Evolutionary conservation across 2,888 invertebrate species (phyloP), one percentile per base, ranked within the genome.

Genomic region (Seladonia tumulorum): DNA sequence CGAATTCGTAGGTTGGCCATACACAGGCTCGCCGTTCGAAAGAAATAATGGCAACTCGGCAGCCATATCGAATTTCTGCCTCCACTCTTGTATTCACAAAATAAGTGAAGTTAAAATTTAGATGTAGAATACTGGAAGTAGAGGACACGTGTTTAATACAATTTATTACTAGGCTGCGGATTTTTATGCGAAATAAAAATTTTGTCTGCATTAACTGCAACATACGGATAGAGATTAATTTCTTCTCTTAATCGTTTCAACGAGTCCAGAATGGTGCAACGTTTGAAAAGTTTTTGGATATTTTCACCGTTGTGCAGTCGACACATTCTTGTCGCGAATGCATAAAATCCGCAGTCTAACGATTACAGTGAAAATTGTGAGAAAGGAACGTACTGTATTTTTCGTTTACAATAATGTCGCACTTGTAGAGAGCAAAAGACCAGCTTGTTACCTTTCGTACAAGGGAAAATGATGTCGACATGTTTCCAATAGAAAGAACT

Each of bases 341-440:
- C 25, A 25, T 14, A 60, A 60, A 60, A 25, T 25, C 16, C 25
- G 25, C 25, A 25, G 25, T 60, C 60, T 29, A 60, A 25, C 25
- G 25, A 0, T 60, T 14, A 25, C 5, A 12, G 39, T 3, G 1
- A 35, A 8, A 22, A 22, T 42, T n/a, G 39, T 22, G 39, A 39
- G 39, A 68, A 39, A 68, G 39, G 39, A 68, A 68, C 68, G 14
- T 60, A 60, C 16, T 60, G 60, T 60, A 60, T 25, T 60, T 60
- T 29, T 25, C 25, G 60, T 60, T 60, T 60, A 60, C 60, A 60
- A 60, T 60, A 60, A 25, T 60, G 25, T 60, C 14, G 60, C 60
- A 60, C 60, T 60, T 60, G 25, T 29, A 66, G 66, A 66, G 35
- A 66, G 66, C 35, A 66, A 66, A 35, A 35, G 29, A 66, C 29